Percentiles rank a stretch among this genome's conserved stretches.
These are phyloP conservation scores for Epistrophe eligans DNA, from an alignment of 2,888 invertebrate species.

Conservation along the genomic window DNA sequence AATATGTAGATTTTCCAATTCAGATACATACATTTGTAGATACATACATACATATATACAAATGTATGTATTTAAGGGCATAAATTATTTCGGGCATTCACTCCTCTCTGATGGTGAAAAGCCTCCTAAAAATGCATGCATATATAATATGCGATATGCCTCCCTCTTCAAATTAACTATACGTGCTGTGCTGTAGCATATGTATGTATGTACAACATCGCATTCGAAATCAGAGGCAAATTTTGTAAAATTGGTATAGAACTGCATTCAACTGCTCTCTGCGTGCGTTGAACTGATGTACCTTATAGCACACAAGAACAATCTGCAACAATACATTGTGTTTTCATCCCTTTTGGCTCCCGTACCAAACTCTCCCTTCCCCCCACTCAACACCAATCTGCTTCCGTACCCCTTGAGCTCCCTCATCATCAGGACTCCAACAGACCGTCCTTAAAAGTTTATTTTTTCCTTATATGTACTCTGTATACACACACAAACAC, in stretches of 20 bases:
- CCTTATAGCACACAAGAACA: slow-evolving; percentile 58
- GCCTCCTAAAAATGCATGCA: slow-evolving; percentile 49
- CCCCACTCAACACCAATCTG: neutral
- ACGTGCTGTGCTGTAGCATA: neutral
- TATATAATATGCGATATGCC: slow-evolving; percentile 18
- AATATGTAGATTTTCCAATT: slow-evolving; percentile 46
- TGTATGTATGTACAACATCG: neutral
- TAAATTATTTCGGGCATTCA: slow-evolving; percentile 73
- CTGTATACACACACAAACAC: too few relatives aligned
- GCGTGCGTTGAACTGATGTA: slow-evolving; percentile 73
- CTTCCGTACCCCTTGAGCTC: neutral
- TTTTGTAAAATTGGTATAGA: slow-evolving; percentile 69
- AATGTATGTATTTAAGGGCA: slow-evolving; percentile 58
- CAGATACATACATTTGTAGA: neutral
- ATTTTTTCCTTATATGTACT: slow-evolving; percentile 11
- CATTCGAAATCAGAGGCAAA: slow-evolving; percentile 49
- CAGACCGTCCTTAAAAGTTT: slow-evolving; percentile 65
- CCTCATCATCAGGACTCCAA: slow-evolving; percentile 43
- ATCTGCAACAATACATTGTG: slow-evolving; percentile 73
- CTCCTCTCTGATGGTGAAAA: slow-evolving; percentile 49
- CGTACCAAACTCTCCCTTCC: neutral
- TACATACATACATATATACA: too few relatives aligned
- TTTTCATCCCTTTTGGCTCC: slow-evolving; percentile 24
- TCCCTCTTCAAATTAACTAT: slow-evolving; percentile 29
- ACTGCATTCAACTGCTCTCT: slow-evolving; percentile 59